A percentile compares a stretch with the other conserved stretches of the same genome.
Evolutionary conservation across 2,113 vertebrate genomes (phyloP).

Genomic region (Nothoprocta perdicaria): DNA sequence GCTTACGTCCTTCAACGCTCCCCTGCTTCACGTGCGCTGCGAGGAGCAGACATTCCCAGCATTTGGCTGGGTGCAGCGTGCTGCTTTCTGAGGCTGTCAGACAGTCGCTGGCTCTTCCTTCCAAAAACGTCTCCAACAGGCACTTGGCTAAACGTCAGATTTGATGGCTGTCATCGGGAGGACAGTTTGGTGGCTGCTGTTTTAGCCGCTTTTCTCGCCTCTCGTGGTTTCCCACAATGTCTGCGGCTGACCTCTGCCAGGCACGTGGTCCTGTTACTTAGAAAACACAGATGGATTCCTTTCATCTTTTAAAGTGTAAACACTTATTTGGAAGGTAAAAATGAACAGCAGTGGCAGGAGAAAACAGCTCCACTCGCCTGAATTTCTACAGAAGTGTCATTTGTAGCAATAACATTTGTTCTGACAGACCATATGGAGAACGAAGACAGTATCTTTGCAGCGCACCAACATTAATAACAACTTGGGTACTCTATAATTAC

Average conservation of each 20-base stretch:
- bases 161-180: neutral
- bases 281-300: slow-evolving; percentile 32
- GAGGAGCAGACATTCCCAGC: neutral
- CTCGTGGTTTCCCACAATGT: neutral
- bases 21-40: neutral
- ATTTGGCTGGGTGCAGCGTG: neutral
- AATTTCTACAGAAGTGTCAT: neutral
- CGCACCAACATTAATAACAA: slow-evolving; percentile 7
- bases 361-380: neutral
- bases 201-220: slow-evolving; percentile 12
- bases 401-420: slow-evolving; percentile 19
- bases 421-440: slow-evolving; percentile 22
- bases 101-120: neutral
- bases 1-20: neutral
- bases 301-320: neutral
- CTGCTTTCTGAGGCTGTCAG: neutral
- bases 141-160: neutral
- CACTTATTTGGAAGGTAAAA: slow-evolving; percentile 40
- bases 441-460: neutral
- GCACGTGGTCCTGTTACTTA: neutral
- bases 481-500: slow-evolving; percentile 4
- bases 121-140: neutral
- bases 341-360: neutral
- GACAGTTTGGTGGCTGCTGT: neutral
- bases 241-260: neutral